Evolutionary conservation across 2,888 invertebrate genomes (phyloP).

Genomic region (Pristionchus maxplancki): DNA sequence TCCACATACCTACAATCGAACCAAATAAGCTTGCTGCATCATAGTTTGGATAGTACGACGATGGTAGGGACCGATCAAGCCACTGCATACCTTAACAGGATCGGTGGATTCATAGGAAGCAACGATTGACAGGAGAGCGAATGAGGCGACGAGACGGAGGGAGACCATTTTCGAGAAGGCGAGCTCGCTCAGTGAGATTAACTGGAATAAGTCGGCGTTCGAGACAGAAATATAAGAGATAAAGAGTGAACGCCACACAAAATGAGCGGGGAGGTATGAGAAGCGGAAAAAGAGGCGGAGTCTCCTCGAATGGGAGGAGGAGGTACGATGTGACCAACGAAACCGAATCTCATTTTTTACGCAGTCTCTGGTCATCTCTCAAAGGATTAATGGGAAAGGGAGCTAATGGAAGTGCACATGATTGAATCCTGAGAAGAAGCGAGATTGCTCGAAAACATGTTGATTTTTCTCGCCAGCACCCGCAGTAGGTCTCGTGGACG

Average conservation of each 20-base stretch:
- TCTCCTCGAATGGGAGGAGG: too few relatives aligned
- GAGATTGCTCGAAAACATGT: not conserved
- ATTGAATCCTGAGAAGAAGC: not conserved
- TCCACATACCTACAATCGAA: not conserved
- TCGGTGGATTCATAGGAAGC: not conserved
- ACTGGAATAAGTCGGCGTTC: too few relatives aligned
- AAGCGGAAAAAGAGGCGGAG: too few relatives aligned
- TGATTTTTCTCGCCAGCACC: not conserved
- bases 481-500: not conserved
- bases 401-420: not conserved
- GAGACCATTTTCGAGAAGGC: not conserved
- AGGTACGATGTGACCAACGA: too few relatives aligned
- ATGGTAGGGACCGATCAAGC: too few relatives aligned
- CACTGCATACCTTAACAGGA: not conserved
- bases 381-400: not conserved
- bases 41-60: too few relatives aligned
- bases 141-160: not conserved
- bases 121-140: not conserved
- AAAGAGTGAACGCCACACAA: too few relatives aligned
- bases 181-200: too few relatives aligned
- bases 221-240: too few relatives aligned
- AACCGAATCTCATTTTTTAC: too few relatives aligned
- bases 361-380: not conserved
- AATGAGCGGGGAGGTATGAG: too few relatives aligned
- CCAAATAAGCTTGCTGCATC: too few relatives aligned